Evolutionary conservation across 92 coral and sea anemone species (phyloP).

Genomic region (Scolanthus callimorphus): DNA sequence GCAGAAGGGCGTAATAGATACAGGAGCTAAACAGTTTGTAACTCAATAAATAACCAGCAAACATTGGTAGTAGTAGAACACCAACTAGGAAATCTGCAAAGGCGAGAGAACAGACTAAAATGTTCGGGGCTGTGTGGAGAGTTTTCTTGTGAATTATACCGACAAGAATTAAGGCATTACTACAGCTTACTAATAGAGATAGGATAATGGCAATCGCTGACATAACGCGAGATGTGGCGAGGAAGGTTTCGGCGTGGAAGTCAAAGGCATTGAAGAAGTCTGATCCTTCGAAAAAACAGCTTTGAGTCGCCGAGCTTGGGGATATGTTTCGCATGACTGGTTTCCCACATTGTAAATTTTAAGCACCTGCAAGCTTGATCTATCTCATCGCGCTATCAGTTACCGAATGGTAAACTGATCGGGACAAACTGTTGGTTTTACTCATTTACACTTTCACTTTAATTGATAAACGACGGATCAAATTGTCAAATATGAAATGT

Average conservation of each 20-base stretch:
- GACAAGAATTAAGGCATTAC: conserved; percentile 16
- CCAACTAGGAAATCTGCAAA: conserved; percentile 43
- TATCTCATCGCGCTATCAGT: no score
- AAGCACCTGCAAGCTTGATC: no score
- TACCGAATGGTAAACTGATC: no score
- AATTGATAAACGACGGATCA: no score
- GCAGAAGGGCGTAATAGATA: not conserved
- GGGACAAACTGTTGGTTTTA: no score
- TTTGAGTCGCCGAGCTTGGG: not conserved
- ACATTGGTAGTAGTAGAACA: conserved; percentile 32
- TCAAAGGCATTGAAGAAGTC: not conserved
- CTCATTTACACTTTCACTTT: no score
- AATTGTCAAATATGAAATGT: no score
- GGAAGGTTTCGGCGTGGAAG: conserved; percentile 5
- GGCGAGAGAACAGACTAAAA: conserved; percentile 47
- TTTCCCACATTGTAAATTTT: no score
- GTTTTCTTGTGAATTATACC: conserved; percentile 24
- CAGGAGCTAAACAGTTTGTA: conserved; percentile 2
- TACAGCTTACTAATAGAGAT: conserved; percentile 2
- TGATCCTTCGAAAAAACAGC: not conserved
- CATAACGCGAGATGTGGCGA: not conserved
- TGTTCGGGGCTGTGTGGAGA: conserved; percentile 38
- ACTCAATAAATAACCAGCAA: conserved; percentile 10
- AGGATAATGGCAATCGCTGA: not conserved
- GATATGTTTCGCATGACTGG: not conserved